Percentiles rank a stretch among this genome's conserved stretches.
Evolutionary conservation across 1,140 invertebrate species (phyloP).

Genomic region (Eriocheir sinensis): DNA sequence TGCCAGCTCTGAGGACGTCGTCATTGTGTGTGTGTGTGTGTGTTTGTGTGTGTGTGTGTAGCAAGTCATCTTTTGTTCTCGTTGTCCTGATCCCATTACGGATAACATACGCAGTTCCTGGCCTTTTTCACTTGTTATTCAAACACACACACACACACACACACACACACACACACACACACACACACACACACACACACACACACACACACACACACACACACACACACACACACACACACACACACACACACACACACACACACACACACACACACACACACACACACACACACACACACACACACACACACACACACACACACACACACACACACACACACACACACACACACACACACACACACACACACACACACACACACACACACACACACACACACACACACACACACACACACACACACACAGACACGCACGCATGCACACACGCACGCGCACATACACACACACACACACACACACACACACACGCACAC

Average conservation of each 20-base stretch:
- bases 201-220: neutral
- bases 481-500: constrained; percentile 34
- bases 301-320: neutral
- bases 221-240: neutral
- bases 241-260: neutral
- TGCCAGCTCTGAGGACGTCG: neutral
- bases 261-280: neutral
- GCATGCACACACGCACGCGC: neutral
- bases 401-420: neutral
- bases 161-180: neutral
- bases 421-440: too few species aligned
- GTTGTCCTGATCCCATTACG: too few species aligned
- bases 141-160: too few species aligned
- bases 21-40: neutral
- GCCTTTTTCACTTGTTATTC: too few species aligned
- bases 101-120: too few species aligned
- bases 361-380: neutral
- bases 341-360: neutral
- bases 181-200: neutral
- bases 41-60: neutral
- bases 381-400: neutral
- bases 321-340: neutral
- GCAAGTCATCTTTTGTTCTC: too few species aligned
- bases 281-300: neutral
- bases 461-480: constrained; percentile 30